Conservation (phyloP, 2,797 vertebrate genomes). For the Corythornis leucogaster region DNA sequence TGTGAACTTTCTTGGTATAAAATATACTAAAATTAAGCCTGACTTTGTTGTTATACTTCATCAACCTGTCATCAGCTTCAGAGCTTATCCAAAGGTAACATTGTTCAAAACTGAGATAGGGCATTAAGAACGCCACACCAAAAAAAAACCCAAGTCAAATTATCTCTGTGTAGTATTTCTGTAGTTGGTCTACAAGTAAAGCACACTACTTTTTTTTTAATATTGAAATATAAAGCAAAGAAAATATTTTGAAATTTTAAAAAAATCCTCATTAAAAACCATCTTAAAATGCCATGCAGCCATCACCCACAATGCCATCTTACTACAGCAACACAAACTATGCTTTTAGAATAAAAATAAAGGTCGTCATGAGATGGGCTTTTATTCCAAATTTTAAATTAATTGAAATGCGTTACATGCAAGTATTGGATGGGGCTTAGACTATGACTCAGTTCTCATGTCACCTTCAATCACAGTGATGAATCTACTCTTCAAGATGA, state of each 20-base stretch:
- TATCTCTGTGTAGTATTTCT: background rate
- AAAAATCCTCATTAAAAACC: background rate
- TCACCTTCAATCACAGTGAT: slow-evolving; percentile 14
- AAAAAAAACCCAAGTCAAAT: background rate
- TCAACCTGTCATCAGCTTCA: slow-evolving; percentile 14
- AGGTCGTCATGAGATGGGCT: background rate
- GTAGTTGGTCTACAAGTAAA: background rate
- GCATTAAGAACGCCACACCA: background rate
- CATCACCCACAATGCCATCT: background rate
- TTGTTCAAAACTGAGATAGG: background rate
- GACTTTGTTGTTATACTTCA: slow-evolving; percentile 16
- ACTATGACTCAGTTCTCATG: slow-evolving; percentile 41
- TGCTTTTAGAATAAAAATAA: slow-evolving; percentile 14
- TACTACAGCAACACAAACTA: background rate
- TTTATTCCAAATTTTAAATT: slow-evolving; percentile 24
- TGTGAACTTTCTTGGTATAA: background rate
- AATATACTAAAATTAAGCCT: slow-evolving; percentile 44
- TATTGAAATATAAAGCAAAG: background rate
- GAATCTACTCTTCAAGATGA: background rate
- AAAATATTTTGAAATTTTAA: background rate
- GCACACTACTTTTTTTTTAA: background rate
- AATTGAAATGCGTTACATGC: slow-evolving; percentile 34
- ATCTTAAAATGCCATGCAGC: background rate
- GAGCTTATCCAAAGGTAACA: background rate
- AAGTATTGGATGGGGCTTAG: slow-evolving; percentile 4